Conservation (phyloP, 2,888 invertebrate species). For the Mycalesis mineus region DNA sequence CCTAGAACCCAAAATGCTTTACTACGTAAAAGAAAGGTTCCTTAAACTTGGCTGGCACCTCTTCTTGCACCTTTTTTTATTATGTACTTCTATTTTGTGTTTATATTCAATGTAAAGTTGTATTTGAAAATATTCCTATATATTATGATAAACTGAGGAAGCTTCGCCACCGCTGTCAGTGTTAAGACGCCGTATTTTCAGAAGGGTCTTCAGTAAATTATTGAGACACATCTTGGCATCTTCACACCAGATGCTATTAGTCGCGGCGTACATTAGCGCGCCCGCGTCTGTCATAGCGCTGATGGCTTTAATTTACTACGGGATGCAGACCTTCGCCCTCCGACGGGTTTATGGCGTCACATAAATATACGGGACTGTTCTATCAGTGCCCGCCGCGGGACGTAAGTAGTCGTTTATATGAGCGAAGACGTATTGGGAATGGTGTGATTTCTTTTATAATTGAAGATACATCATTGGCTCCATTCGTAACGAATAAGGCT, state of each 20-base stretch:
- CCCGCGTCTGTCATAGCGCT: slow-evolving; percentile 65
- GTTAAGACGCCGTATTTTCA: not conserved
- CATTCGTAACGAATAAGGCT: no score
- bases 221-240: slow-evolving; percentile 40
- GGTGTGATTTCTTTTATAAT: not conserved
- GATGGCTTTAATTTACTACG: slow-evolving; percentile 60
- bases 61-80: no score
- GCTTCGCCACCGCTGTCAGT: not conserved
- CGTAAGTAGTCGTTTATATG: slow-evolving; percentile 3
- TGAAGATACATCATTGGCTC: not conserved
- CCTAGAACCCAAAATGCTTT: no score
- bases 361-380: slow-evolving; percentile 15
- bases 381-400: not conserved
- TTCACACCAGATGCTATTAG: slow-evolving; percentile 42
- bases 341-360: slow-evolving; percentile 32
- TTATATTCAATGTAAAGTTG: no score
- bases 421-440: not conserved
- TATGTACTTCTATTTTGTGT: no score
- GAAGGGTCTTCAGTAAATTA: slow-evolving; percentile 37
- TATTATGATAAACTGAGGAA: no score
- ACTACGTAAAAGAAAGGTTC: no score
- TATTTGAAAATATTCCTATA: no score
- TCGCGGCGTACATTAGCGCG: slow-evolving; percentile 46
- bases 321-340: slow-evolving; percentile 35
- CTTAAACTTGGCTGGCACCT: no score